These are phyloP conservation scores for Atethmia centrago DNA, from an alignment of 2,888 invertebrate species.

Conservation along the genomic window DNA sequence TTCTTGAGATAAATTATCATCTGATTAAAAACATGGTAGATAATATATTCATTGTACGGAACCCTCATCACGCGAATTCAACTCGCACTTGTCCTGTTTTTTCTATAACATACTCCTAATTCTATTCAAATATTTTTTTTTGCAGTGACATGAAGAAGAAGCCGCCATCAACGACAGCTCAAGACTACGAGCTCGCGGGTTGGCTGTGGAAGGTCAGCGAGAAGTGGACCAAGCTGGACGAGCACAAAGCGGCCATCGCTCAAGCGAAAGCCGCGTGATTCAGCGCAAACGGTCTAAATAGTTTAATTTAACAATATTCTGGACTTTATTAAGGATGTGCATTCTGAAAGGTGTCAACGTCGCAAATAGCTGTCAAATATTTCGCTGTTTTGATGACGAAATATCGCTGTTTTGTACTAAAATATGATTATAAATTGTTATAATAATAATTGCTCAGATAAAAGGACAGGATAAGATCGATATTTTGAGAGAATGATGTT, in stretches of 20 bases:
- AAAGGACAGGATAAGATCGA: not conserved
- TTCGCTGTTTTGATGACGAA: not conserved
- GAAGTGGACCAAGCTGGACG: conserved; percentile 92
- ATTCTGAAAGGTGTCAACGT: not conserved
- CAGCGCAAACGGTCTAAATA: conserved; percentile 28
- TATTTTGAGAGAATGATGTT: conserved; percentile 40
- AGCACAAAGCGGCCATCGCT: conserved; percentile 69
- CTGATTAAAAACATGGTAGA: no score
- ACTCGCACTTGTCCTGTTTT: no score
- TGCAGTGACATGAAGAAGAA: conserved; percentile 90
- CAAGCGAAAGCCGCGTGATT: conserved; percentile 68
- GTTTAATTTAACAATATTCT: conserved; percentile 3
- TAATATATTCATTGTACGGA: no score
- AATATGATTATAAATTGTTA: not conserved
- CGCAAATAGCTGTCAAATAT: not conserved
- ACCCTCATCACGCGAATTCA: no score
- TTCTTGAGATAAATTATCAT: no score
- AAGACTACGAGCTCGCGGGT: conserved; percentile 89
- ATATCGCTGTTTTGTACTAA: not conserved
- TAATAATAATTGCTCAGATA: no score
- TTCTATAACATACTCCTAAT: not conserved
- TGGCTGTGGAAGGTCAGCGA: conserved; percentile 96
- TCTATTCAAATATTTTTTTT: not conserved
- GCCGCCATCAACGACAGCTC: conserved; percentile 86
- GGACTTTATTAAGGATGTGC: not conserved